Conservation (phyloP, 2,888 invertebrate genomes). For the Hypselothyrea guttata region DNA sequence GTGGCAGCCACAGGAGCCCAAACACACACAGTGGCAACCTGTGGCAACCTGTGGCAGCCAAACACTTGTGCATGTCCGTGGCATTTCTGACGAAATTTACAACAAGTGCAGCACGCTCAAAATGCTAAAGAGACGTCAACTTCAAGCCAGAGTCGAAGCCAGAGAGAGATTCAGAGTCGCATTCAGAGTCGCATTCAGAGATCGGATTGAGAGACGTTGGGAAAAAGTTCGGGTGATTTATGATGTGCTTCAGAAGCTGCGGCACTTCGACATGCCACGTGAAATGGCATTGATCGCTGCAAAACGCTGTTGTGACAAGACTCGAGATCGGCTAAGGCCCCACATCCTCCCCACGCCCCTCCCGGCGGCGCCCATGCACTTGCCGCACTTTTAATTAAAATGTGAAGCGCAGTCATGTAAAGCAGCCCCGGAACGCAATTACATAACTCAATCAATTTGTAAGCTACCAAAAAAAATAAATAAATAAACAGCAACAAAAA, state of each 20-base stretch:
- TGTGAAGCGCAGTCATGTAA: slow-evolving; percentile 71
- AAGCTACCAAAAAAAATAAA: slow-evolving; percentile 34
- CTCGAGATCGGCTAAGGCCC: neutral
- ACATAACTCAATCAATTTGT: slow-evolving; percentile 81
- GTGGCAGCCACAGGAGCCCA: slow-evolving; percentile 33
- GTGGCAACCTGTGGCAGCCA: slow-evolving; percentile 29
- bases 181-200: too few species aligned
- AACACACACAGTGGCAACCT: slow-evolving; percentile 12
- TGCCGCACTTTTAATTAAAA: slow-evolving; percentile 63
- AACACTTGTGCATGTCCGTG: slow-evolving; percentile 64
- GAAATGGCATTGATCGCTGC: slow-evolving; percentile 74
- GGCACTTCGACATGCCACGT: slow-evolving; percentile 57
- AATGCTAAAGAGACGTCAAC: slow-evolving; percentile 67
- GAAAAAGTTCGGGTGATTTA: slow-evolving; percentile 53
- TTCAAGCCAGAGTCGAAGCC: slow-evolving; percentile 24
- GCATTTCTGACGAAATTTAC: slow-evolving; percentile 75
- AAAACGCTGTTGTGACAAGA: slow-evolving; percentile 65
- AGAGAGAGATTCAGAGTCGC: slow-evolving; percentile 35
- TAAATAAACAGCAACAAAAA: neutral
- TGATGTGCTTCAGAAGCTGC: slow-evolving; percentile 67
- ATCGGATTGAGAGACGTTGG: too few species aligned
- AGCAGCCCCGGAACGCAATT: slow-evolving; percentile 62
- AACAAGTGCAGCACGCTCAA: slow-evolving; percentile 70
- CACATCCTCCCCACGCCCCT: neutral
- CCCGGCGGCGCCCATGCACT: neutral